Evolutionary conservation across 2,888 invertebrate genomes (phyloP).

Genomic region (Mythimna pallens): DNA sequence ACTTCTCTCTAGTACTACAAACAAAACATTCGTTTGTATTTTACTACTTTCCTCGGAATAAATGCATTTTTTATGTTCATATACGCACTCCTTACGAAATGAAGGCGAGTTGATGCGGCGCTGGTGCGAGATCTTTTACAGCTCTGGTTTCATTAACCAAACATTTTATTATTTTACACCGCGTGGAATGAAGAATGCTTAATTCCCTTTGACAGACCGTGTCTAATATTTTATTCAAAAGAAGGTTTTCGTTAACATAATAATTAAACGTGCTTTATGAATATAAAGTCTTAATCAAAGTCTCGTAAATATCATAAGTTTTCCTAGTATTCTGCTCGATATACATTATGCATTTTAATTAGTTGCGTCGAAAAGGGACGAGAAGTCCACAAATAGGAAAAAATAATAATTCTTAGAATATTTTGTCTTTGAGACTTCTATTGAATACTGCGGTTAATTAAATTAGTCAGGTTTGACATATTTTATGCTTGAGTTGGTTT

Average conservation of each 20-base stretch:
- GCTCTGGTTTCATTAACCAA: slow-evolving; percentile 70
- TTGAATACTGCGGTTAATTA: slow-evolving; percentile 41
- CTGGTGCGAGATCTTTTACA: slow-evolving; percentile 32
- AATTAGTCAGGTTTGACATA: slow-evolving; percentile 38
- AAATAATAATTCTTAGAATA: slow-evolving; percentile 62
- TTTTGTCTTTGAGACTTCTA: slow-evolving; percentile 55
- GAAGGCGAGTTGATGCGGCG: slow-evolving; percentile 65
- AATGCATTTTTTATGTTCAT: slow-evolving; percentile 83
- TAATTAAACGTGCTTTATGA: slow-evolving; percentile 90
- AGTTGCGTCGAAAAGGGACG: slow-evolving; percentile 67
- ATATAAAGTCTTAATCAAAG: slow-evolving; percentile 88
- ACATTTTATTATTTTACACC: slow-evolving; percentile 69
- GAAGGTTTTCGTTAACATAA: slow-evolving; percentile 89
- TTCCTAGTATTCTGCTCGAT: slow-evolving; percentile 85
- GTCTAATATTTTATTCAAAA: slow-evolving; percentile 89
- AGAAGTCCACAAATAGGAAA: slow-evolving; percentile 66
- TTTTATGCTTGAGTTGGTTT: slow-evolving; percentile 24
- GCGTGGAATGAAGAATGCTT: slow-evolving; percentile 80
- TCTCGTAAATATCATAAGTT: slow-evolving; percentile 86
- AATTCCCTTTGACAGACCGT: slow-evolving; percentile 86
- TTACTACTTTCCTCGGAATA: slow-evolving; percentile 84
- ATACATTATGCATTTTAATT: slow-evolving; percentile 88
- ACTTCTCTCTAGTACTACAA: slow-evolving; percentile 85
- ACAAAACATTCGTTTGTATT: slow-evolving; percentile 88
- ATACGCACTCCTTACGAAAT: slow-evolving; percentile 69